phyloP scores from a whole-genome alignment of 2,888 invertebrate genomes.

The Hemistola chrysoprasaria region DNA sequence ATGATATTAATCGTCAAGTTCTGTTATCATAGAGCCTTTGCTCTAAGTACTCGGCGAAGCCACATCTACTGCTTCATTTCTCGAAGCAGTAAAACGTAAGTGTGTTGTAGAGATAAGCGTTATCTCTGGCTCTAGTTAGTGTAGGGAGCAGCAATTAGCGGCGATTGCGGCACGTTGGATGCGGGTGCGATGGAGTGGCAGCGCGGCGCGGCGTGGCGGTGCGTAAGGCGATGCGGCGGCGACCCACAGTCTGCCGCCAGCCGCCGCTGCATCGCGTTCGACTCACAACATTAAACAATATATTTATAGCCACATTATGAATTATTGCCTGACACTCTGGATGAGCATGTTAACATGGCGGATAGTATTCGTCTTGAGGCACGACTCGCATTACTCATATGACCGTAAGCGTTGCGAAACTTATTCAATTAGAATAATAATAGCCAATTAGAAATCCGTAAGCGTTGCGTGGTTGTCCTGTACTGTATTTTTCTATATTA shows the following conservation, averaged over 20 bases:
- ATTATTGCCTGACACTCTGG: constrained; percentile 16
- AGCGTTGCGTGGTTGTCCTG: constrained; percentile 26
- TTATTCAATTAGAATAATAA: constrained; percentile 3
- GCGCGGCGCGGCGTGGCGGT: constrained; percentile 28
- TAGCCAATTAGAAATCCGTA: constrained; percentile 7
- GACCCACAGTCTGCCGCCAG: constrained; percentile 40
- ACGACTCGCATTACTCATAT: constrained; percentile 15
- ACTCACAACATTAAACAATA: constrained; percentile 22
- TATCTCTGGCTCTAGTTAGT: constrained; percentile 11
- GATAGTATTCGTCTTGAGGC: not conserved
- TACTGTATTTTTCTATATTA: constrained; percentile 2
- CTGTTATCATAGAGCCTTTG: constrained; percentile 9
- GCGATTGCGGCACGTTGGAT: constrained; percentile 17
- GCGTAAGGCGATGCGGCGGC: constrained; percentile 35
- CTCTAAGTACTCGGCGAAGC: constrained; percentile 18
- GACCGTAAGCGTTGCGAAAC: constrained; percentile 1
- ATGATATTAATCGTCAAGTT: constrained; percentile 10
- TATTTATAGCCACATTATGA: constrained; percentile 21
- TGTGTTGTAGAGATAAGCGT: constrained; percentile 23
- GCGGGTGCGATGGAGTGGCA: constrained; percentile 6
- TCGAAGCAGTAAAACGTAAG: constrained; percentile 17
- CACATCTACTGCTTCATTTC: constrained; percentile 12
- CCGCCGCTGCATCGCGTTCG: constrained; percentile 33
- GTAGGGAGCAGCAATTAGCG: constrained; percentile 16
- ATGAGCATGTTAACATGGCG: constrained; percentile 7